Base-by-base conservation (phyloP, 2,888 invertebrate genomes). In the Auanema freiburgensis region DNA sequence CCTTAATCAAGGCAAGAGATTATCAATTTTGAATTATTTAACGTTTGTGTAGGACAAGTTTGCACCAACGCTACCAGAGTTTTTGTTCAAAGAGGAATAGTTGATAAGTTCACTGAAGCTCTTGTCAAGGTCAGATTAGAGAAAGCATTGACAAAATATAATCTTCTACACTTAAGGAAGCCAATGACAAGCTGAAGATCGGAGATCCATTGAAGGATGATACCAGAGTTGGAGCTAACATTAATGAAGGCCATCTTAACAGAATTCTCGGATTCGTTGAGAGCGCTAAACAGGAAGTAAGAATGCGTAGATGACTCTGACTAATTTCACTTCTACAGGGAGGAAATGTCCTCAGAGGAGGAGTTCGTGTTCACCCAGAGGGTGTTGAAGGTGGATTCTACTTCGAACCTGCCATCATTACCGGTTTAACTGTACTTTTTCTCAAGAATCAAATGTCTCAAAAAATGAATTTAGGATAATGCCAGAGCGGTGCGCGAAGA, bases 11-110 rank as follows among this genome's bases (percentile, higher is more conserved):
- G 88, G 88, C 54, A 85, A 86, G 41, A 14, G 40, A 23, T 18
- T 8, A 23, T n/a, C 3, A 55, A 8, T 33, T 33, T 33, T 33
- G 33, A 23, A 52, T 52, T 8, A 52, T 8, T 52, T 8, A 33
- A n/a, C n/a, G n/a, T n/a, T 46, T 33, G 43, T 54, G 10, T 51
- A 46, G 70, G 73, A 1, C 69, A 87, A 86, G 88, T 88, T 11
- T 88, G 88, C 77, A 87, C 87, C 1, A 88, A 88, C 77, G 88
- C 86, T 0, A 87, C 88, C 0, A 25, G 88, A 49, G 88, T 88
- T 6, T 88, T 86, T 79, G 87, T 88, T 1, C 87, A 88, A 57
- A 79, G 83, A 56, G 78, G 76, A 8, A 84, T 88, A 43, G 71
- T 83, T 25, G 75, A 83, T 11, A 69, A 79, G 44, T 88, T 88